Evolutionary conservation across 2,888 invertebrate species (phyloP).

Genomic region (Adelognathus sp.): DNA sequence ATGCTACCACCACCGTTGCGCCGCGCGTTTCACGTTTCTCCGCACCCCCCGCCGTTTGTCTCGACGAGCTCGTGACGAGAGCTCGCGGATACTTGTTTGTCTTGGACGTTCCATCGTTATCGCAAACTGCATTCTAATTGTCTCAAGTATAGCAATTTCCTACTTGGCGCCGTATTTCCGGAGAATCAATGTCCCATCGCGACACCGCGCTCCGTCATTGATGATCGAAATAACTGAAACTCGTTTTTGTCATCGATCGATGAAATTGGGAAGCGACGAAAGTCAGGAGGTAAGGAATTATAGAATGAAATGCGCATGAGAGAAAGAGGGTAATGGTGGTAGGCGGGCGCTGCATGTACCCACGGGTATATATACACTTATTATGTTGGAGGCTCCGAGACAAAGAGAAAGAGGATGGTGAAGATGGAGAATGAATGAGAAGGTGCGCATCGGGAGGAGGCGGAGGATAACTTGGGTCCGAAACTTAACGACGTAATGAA

Average conservation of each 20-base stretch:
- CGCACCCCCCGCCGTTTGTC: constrained; percentile 19
- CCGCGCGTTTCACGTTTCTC: constrained; percentile 63
- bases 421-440: constrained; percentile 23
- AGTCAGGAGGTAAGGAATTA: not conserved
- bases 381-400: constrained; percentile 24
- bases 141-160: too few relatives aligned
- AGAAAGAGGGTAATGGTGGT: constrained; percentile 20
- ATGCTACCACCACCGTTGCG: constrained; percentile 67
- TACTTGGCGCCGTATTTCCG: too few relatives aligned
- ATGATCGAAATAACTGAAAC: too few relatives aligned
- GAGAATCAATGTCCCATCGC: too few relatives aligned
- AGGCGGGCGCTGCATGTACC: too few relatives aligned
- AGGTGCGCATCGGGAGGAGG: constrained; percentile 56
- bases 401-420: constrained; percentile 19
- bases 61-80: not conserved
- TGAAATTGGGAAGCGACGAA: too few relatives aligned
- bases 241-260: too few relatives aligned
- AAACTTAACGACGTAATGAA: constrained; percentile 79
- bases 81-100: constrained; percentile 10
- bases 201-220: too few relatives aligned
- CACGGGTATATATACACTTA: constrained; percentile 40
- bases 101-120: too few relatives aligned
- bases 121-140: too few relatives aligned
- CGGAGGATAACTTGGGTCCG: constrained; percentile 69
- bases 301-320: not conserved